These are phyloP conservation scores for Bombus picipes DNA, from an alignment of 1,140 invertebrate genomes.

Conservation along the genomic window DNA sequence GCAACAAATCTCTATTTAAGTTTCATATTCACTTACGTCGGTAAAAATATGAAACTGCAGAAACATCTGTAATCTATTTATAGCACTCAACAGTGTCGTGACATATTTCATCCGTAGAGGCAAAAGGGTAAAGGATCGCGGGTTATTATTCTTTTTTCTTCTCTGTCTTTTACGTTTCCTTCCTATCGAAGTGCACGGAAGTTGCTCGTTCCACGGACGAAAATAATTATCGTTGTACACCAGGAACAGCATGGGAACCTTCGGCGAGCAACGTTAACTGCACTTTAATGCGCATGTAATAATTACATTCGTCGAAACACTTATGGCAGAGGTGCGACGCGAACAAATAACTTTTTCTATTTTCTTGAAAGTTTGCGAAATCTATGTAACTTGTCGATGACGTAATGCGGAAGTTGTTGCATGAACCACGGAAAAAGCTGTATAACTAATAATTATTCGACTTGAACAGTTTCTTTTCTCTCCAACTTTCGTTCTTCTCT, in stretches of 20 bases:
- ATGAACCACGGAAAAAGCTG: not conserved
- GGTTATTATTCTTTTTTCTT: no score
- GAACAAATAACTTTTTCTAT: not conserved
- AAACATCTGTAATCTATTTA: no score
- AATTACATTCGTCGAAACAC: conserved; percentile 11
- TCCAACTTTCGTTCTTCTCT: not conserved
- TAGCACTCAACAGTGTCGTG: no score
- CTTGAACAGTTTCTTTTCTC: not conserved
- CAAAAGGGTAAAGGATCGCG: no score
- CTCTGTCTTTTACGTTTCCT: no score
- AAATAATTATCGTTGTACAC: not conserved
- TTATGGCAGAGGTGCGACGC: not conserved
- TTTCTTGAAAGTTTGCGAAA: conserved; percentile 14
- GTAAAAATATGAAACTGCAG: no score
- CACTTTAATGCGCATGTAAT: not conserved
- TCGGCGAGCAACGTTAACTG: not conserved
- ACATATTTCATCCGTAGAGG: no score
- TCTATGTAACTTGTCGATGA: not conserved
- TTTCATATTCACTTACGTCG: no score
- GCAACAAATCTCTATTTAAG: no score
- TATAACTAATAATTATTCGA: conserved; percentile 1
- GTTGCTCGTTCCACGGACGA: not conserved
- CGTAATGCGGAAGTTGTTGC: not conserved
- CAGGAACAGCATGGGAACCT: not conserved
- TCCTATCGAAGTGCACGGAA: not conserved